These are phyloP conservation scores for Dendronephthya gigantea DNA, from an alignment of 64 coral and sea anemone species.

Conservation along the genomic window DNA sequence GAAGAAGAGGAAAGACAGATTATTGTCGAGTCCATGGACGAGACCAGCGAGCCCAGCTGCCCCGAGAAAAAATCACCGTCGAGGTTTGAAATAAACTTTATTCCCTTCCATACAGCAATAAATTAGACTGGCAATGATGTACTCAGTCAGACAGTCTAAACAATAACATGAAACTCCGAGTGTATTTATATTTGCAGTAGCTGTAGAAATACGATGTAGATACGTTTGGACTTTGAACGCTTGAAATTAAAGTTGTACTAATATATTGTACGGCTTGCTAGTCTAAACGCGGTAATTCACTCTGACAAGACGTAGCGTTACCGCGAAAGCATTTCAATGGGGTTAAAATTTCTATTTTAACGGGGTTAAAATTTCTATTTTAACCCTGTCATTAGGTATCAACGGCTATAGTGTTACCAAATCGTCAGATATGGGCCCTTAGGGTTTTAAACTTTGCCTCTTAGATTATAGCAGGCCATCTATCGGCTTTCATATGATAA, in stretches of 20 bases:
- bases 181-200: background rate
- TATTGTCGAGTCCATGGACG: background rate
- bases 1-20: background rate
- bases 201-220: background rate
- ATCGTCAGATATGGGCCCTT: too few relatives aligned
- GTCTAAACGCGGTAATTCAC: background rate
- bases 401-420: too few relatives aligned
- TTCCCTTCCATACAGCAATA: background rate
- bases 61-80: background rate
- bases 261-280: background rate
- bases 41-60: background rate
- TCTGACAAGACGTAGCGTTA: background rate
- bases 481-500: too few relatives aligned
- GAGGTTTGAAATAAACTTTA: constrained; percentile 3
- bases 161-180: background rate
- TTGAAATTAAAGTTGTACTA: background rate
- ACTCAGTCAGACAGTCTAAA: background rate
- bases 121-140: background rate
- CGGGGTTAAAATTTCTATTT: too few relatives aligned
- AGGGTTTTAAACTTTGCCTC: too few relatives aligned
- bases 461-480: too few relatives aligned
- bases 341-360: too few relatives aligned
- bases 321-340: background rate
- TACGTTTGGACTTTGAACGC: background rate
- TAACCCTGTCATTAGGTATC: too few relatives aligned